Evolutionary conservation across 2,113 vertebrate species (phyloP), one percentile per base, ranked within the genome.

Genomic region (Cynopterus brachyotis): DNA sequence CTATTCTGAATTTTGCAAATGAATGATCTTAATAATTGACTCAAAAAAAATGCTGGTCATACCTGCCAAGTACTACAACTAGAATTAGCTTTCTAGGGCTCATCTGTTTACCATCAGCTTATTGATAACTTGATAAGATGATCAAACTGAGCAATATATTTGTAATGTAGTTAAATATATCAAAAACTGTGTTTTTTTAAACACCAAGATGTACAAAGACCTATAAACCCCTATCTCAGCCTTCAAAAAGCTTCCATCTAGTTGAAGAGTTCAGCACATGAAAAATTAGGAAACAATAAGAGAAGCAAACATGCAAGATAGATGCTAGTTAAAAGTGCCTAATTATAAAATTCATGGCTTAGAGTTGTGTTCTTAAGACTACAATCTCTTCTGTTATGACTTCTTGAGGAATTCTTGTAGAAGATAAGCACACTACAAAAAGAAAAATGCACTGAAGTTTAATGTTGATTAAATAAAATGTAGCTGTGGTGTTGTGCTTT

Each of bases 401-500:
- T 47, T 59, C 35, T 50, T 81, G 32, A 76, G 6, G 28, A 30
- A 69, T 90, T 75, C 16, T 26, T 47, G 37, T 42, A 13, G 6
- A 83, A 72, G 40, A 78, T 32, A 42, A 87, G 30, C 30, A 64
- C 32, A 40, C 40, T 37, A 69, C 12, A 32, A 53, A 42, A 45
- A 59, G 32, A 62, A 82, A 93, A 57, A 64, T 55, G 7, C 35
- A 55, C 42, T 91, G 62, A 40, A n/a, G 60, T 80, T 73, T 79
- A 88, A 75, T 84, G 16, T 80, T 84, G 57, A 30, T 40, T 26
- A 84, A 97, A 84, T 87, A 93, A 70, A 95, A 66, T 60, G 13
- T 45, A 79, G 4, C 40, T 76, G 28, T 62, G 69, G 11, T 40
- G 47, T 92, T 57, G 22, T 75, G 66, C 11, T 91, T 84, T 91